Evolutionary conservation across 2,888 invertebrate genomes (phyloP).

Genomic region (Byasa hedistus): DNA sequence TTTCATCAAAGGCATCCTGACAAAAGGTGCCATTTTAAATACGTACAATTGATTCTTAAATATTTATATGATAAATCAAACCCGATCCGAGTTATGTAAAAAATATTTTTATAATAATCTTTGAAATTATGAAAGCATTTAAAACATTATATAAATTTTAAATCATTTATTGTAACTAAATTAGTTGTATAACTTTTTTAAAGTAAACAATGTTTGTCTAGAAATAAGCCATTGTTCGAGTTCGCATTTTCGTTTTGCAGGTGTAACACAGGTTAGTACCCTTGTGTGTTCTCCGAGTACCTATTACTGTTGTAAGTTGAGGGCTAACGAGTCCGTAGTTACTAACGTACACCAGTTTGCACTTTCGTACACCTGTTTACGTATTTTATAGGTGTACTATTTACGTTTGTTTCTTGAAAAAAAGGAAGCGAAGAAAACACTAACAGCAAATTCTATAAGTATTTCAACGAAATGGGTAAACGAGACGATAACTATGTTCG

Average conservation of each 20-base stretch:
- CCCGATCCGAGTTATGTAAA: too few species aligned
- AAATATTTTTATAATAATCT: too few species aligned
- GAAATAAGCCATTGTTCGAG: constrained; percentile 6
- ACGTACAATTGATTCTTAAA: too few species aligned
- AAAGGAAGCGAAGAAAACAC: constrained; percentile 4
- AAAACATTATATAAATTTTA: too few species aligned
- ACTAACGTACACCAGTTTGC: constrained; percentile 30
- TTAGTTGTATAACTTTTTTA: too few species aligned
- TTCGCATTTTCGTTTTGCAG: constrained; percentile 16
- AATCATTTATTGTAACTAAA: too few species aligned
- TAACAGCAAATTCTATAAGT: constrained; percentile 8
- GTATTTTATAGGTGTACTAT: constrained; percentile 32
- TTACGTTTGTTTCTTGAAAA: constrained; percentile 29
- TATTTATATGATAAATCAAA: too few species aligned
- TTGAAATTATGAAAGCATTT: too few species aligned
- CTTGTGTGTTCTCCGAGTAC: constrained; percentile 19
- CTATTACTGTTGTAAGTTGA: constrained; percentile 27
- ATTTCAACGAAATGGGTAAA: background rate
- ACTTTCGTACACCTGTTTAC: constrained; percentile 33
- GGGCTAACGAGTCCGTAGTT: constrained; percentile 30
- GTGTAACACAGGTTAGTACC: constrained; percentile 17
- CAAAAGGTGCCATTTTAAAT: too few species aligned
- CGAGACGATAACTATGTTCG: constrained; percentile 7
- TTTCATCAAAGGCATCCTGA: too few species aligned
- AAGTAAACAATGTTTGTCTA: background rate